These are phyloP conservation scores for Anabacerthia variegaticeps DNA, from an alignment of 2,797 vertebrate genomes.

Conservation along the genomic window DNA sequence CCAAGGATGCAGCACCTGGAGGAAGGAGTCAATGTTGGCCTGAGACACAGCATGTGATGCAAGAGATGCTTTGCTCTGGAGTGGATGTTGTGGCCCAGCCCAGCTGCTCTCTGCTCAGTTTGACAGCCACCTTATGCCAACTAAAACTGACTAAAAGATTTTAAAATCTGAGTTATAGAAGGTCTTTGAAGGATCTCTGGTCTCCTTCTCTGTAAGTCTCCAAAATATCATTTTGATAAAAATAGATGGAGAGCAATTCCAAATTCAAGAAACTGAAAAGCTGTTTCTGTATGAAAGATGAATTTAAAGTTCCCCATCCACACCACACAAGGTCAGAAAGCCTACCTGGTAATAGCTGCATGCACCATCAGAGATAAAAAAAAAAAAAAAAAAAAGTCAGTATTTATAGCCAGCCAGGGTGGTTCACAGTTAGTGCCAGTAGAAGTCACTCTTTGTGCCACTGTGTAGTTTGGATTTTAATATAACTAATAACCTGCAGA, in stretches of 20 bases:
- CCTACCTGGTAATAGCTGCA: neutral
- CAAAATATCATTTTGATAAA: neutral
- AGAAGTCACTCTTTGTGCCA: neutral
- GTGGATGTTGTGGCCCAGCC: neutral
- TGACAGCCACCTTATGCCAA: neutral
- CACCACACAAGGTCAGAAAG: neutral
- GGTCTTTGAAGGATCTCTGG: neutral
- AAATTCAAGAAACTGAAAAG: neutral
- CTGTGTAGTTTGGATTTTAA: neutral
- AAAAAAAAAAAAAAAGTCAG: neutral
- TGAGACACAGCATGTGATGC: fast-evolving
- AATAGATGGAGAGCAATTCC: neutral
- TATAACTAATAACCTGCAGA: neutral
- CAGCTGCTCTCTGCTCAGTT: neutral
- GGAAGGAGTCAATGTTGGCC: neutral
- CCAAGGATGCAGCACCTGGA: neutral
- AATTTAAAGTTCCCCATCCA: neutral
- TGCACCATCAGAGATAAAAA: neutral
- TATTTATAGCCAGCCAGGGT: neutral
- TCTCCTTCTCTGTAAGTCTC: neutral
- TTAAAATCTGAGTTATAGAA: neutral
- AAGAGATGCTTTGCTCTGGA: neutral
- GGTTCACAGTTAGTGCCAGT: neutral
- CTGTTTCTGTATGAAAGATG: neutral
- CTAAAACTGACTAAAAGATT: neutral